phyloP scores from a whole-genome alignment of 2,113 vertebrate species.

The Cyanoramphus novaezelandiae region DNA sequence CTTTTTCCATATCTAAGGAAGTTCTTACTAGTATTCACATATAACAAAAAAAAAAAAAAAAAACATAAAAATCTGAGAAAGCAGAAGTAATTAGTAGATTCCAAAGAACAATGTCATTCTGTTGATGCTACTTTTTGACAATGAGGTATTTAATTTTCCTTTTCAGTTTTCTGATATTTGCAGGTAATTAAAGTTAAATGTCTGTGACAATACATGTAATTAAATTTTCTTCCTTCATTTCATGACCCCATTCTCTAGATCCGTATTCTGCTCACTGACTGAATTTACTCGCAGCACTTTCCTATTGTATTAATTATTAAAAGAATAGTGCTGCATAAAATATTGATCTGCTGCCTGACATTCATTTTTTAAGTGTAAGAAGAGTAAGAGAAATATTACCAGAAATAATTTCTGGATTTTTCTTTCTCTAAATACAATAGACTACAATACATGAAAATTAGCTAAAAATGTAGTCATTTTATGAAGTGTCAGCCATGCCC shows the following conservation, averaged over 20 bases:
- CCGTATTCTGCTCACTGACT: neutral
- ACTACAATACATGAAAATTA: neutral
- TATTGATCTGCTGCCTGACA: conserved; percentile 63
- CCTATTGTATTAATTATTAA: conserved; percentile 70
- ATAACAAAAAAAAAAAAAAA: neutral
- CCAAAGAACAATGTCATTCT: neutral
- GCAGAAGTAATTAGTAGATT: neutral
- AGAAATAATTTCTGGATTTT: conserved; percentile 30
- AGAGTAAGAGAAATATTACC: conserved; percentile 21
- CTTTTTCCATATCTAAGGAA: neutral
- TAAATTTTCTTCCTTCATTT: conserved; percentile 62
- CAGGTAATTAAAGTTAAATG: conserved; percentile 59
- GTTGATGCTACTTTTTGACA: conserved; percentile 15
- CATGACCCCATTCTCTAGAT: conserved; percentile 30
- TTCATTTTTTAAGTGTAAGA: conserved; percentile 61
- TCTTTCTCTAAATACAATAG: neutral
- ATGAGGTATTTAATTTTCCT: conserved; percentile 24
- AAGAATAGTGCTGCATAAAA: conserved; percentile 69
- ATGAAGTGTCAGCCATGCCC: neutral
- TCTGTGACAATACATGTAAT: conserved; percentile 27
- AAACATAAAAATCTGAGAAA: neutral
- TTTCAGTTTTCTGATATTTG: conserved; percentile 52
- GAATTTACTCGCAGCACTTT: conserved; percentile 58
- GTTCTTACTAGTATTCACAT: neutral
- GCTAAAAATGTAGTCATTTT: neutral